Evolutionary conservation across 1,140 invertebrate genomes (phyloP), one percentile per base, ranked within the genome.

Genomic region (Grapholita molesta): DNA sequence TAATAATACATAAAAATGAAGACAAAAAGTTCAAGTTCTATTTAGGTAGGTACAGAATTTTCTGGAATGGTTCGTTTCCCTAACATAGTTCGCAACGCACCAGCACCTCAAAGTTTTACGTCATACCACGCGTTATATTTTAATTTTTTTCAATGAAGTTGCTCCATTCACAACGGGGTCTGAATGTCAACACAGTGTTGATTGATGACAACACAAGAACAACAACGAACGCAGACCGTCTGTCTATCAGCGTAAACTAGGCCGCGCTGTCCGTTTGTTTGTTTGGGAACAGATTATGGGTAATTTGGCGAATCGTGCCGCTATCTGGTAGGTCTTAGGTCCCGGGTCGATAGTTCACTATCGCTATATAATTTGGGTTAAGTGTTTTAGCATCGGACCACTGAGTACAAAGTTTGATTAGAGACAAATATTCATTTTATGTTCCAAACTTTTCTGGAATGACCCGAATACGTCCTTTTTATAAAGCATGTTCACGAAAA

Each of bases 261-360:
- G 71, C 35, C 71, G 57, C 61, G n/a, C n/a, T 18, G 52, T 55
- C 65, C 66, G 69, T 66, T 67, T 69, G 66, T 32, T 23, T 35
- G 64, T 55, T 55, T 25, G 53, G 24, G 24, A 55, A 28, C 53
- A 35, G 32, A 42, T 57, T 35, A 68, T 30, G 38, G 23, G 33
- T 67, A 69, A 75, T 79, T 75, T 74, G 70, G 70, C 61, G 66
- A 68, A 65, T 75, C 69, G 66, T 70, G 73, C 70, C 70, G 69
- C 67, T 83, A 83, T 83, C 81, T 68, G 64, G 67, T 73, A 70
- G 81, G 73, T 73, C 75, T 76, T 66, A 75, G 77, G 79, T 81
- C 79, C 68, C 42, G 57, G 71, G 72, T 77, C 79, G 73, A 77
- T 79, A 77, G 72, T 42, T 75, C 74, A 70, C 61, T 68, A 70